Conservation (phyloP, 2,113 vertebrate genomes). For the Diphyllodes magnificus region DNA sequence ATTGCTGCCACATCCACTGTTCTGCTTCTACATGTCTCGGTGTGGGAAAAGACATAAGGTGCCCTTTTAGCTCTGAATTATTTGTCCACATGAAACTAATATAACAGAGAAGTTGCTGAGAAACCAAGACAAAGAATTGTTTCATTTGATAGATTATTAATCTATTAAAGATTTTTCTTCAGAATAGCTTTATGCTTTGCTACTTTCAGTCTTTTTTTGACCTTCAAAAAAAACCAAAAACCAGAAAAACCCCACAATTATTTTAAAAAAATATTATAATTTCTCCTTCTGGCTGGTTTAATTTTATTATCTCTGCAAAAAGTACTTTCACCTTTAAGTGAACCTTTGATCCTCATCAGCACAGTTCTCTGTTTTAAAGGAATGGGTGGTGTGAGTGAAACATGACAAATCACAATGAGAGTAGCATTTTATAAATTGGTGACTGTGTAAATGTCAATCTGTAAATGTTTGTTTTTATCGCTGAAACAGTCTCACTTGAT, state of each 20-base stretch:
- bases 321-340: not conserved
- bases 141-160: not conserved
- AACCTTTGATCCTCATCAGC: not conserved
- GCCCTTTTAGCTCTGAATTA: not conserved
- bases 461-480: conserved; percentile 48
- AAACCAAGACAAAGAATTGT: not conserved
- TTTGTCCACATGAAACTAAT: not conserved
- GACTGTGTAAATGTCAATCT: conserved; percentile 42
- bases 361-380: not conserved
- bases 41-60: not conserved
- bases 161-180: not conserved
- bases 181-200: not conserved
- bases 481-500: conserved; percentile 43
- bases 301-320: not conserved
- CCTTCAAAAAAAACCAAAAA: not conserved
- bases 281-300: not conserved
- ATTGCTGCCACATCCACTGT: not conserved
- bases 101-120: not conserved
- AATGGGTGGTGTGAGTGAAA: not conserved
- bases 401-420: conserved; percentile 18
- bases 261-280: not conserved
- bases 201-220: not conserved
- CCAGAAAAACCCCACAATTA: not conserved
- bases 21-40: not conserved
- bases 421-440: conserved; percentile 26